Percentiles rank a stretch among this genome's conserved stretches.
phyloP scores from a whole-genome alignment of 1,140 invertebrate species.

The Magallana ariakensis region DNA sequence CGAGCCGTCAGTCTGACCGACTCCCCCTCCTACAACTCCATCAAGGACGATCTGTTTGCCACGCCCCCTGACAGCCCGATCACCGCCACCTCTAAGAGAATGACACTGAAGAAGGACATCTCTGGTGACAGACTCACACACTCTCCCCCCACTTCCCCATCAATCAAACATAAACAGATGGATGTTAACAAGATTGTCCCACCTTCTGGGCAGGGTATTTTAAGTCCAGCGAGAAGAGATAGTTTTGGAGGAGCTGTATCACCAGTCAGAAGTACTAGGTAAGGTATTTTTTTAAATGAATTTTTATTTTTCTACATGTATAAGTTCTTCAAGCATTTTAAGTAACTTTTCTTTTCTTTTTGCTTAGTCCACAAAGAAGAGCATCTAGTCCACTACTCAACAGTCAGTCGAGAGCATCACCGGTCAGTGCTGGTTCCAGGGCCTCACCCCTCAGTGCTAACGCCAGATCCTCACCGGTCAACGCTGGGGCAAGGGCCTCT shows the following conservation, averaged over 20 bases:
- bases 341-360: neutral
- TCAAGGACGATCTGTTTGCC: constrained; percentile 65
- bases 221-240: constrained; percentile 36
- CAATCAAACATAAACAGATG: constrained; percentile 39
- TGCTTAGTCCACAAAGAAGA: constrained; percentile 50
- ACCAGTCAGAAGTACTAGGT: constrained; percentile 65
- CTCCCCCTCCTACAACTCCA: constrained; percentile 53
- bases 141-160: constrained; percentile 55
- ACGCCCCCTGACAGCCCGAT: constrained; percentile 73
- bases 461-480: constrained; percentile 43
- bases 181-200: constrained; percentile 21
- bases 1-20: constrained; percentile 53
- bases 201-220: constrained; percentile 37
- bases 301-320: neutral
- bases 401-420: constrained; percentile 12
- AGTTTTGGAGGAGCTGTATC: constrained; percentile 60
- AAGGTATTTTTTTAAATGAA: neutral
- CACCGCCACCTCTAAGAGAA: constrained; percentile 51
- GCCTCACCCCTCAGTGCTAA: constrained; percentile 40
- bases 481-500: constrained; percentile 36
- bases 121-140: constrained; percentile 66
- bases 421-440: constrained; percentile 13
- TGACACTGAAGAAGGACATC: constrained; percentile 67
- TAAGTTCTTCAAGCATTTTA: neutral
- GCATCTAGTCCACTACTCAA: constrained; percentile 44